Conservation (phyloP, 2,888 invertebrate species). For the Trachelus troglodyta region DNA sequence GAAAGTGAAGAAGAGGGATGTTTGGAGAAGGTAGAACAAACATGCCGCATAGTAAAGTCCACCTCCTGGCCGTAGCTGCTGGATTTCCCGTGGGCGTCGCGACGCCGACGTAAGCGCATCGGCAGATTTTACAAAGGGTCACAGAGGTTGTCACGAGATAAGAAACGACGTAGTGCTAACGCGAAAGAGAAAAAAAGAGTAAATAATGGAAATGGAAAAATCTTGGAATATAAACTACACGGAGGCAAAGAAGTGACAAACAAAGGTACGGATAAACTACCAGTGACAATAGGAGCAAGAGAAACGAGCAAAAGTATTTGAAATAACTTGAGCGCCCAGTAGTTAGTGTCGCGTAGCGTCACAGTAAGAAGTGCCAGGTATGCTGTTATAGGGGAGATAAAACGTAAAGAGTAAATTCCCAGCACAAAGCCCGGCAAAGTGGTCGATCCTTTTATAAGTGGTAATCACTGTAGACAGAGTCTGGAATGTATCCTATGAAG, state of each 20-base stretch:
- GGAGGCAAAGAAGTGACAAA: not conserved
- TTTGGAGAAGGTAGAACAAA: conserved; percentile 13
- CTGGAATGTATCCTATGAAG: not conserved
- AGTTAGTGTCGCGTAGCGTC: not conserved
- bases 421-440: not conserved
- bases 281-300: not conserved
- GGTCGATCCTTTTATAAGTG: not conserved
- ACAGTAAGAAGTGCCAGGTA: not conserved
- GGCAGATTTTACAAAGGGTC: not conserved
- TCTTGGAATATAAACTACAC: not conserved
- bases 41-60: conserved; percentile 27
- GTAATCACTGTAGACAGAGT: not conserved
- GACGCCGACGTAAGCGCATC: not conserved
- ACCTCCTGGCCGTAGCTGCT: conserved; percentile 3
- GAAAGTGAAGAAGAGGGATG: not conserved
- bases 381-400: not conserved
- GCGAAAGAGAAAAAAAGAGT: conserved; percentile 15
- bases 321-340: not conserved
- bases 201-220: not conserved
- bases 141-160: not conserved
- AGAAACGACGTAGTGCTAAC: conserved; percentile 8
- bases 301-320: not conserved
- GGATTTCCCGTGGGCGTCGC: conserved; percentile 33
- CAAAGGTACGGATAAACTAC: not conserved
- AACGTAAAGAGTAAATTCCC: not conserved